Evolutionary conservation across 2,797 vertebrate genomes (phyloP), one percentile per base, ranked within the genome.

Genomic region (Parotocinclus haroldoi): DNA sequence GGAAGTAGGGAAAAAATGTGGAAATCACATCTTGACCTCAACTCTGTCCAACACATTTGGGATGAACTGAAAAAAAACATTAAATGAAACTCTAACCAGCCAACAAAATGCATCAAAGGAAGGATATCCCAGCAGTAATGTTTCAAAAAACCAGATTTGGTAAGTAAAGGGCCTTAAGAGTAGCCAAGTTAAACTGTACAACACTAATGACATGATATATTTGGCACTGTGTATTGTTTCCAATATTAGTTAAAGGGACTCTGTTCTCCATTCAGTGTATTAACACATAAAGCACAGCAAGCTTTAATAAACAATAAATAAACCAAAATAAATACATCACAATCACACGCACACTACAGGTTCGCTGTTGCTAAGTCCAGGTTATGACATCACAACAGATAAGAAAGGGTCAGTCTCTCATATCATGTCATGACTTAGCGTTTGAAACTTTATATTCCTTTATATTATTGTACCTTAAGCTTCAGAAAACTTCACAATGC

Each of bases 201-300:
- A 7, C 13, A 17, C 2, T 8, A 50, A 7, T 17, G 37, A 19
- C 56, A 13, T 8, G 4, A 38, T 10, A 57, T 44, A 19, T 57
- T 52, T 39, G 66, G 57, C 56, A 36, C 5, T 13, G n/a, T 37
- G 45, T 50, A 18, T 54, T 13, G n/a, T 45, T 63, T 63, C 7
- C 44, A 63, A 10, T 19, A 40, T 57, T 49, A 50, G 17, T 7
- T 18, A 60, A 19, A 39, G 27, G 19, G 42, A 69, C 67, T 58
- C 53, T 63, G 68, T 69, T 63, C 11, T 69, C 27, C 14, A 18
- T 39, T 49, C 60, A 62, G 53, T 56, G 53, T 57, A 63, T 37
- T 37, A 14, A 16, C 10, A 19, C 4, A 36, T 40, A 12, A 10
- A 27, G n/a, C 14, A 48, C 14, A n/a, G 14, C 10, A 45, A 4